A percentile compares a stretch with the other conserved stretches of the same genome.
phyloP scores from a whole-genome alignment of 2,888 invertebrate species.

The Erebia aethiops region DNA sequence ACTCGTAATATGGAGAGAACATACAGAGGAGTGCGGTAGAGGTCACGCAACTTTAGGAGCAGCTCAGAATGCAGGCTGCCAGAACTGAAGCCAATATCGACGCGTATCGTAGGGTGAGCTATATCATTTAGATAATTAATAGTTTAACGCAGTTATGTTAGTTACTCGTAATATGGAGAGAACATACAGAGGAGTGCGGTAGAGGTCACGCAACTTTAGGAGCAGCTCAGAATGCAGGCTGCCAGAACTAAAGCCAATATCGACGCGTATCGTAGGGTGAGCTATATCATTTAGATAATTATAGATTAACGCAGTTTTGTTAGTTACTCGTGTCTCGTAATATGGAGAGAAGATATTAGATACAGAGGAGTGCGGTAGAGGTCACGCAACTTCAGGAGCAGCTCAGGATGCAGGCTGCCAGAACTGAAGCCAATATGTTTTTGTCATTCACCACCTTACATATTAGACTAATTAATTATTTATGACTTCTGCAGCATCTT shows the following conservation, averaged over 20 bases:
- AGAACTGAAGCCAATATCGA: slow-evolving; percentile 67
- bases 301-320: slow-evolving; percentile 60
- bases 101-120: slow-evolving; percentile 66
- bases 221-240: slow-evolving; percentile 64
- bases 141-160: slow-evolving; percentile 72
- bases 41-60: slow-evolving; percentile 62
- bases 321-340: no score
- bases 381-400: slow-evolving; percentile 66
- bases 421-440: no score
- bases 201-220: slow-evolving; percentile 58
- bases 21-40: slow-evolving; percentile 67
- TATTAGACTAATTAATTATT: no score
- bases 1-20: slow-evolving; percentile 78
- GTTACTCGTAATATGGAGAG: slow-evolving; percentile 63
- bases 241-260: slow-evolving; percentile 61
- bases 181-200: slow-evolving; percentile 60
- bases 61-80: slow-evolving; percentile 60
- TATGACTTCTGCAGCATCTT: no score
- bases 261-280: no score
- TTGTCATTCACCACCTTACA: no score
- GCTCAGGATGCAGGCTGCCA: slow-evolving; percentile 60
- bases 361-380: slow-evolving; percentile 53
- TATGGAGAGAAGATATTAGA: slow-evolving; percentile 78
- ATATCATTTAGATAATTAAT: not conserved
- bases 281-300: not conserved